A percentile compares a stretch with the other conserved stretches of the same genome.
These are phyloP conservation scores for Anableps anableps DNA, from an alignment of 2,797 vertebrate genomes.

Conservation along the genomic window DNA sequence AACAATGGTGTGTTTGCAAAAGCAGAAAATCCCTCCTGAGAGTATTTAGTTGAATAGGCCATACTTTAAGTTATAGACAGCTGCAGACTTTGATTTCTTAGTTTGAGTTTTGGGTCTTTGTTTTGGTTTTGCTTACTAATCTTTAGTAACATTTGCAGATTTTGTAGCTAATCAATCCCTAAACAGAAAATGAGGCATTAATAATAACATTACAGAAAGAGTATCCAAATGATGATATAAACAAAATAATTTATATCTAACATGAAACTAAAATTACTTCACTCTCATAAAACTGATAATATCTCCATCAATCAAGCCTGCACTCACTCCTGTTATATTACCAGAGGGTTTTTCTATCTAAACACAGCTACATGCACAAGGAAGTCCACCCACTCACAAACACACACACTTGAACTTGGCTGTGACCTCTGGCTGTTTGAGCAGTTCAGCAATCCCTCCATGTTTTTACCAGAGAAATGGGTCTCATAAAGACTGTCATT, in stretches of 20 bases:
- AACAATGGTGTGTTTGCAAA: not conserved
- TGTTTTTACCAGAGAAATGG: constrained; percentile 65
- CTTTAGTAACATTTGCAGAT: not conserved
- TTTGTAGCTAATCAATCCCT: not conserved
- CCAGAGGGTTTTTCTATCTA: constrained; percentile 54
- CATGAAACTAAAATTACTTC: constrained; percentile 18
- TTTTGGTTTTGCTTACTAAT: not conserved
- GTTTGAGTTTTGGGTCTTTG: not conserved
- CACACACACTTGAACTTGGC: constrained; percentile 48
- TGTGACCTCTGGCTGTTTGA: constrained; percentile 65
- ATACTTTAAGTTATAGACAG: not conserved
- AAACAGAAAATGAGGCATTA: not conserved
- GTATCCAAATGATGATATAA: not conserved
- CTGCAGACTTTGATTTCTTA: not conserved
- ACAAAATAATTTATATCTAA: not conserved
- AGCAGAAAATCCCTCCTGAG: constrained; percentile 23
- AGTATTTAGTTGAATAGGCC: not conserved
- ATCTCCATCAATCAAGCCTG: constrained; percentile 35
- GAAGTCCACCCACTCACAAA: constrained; percentile 31
- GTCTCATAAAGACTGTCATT: constrained; percentile 74
- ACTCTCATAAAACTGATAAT: constrained; percentile 8
- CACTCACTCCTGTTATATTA: constrained; percentile 49
- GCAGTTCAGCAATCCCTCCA: constrained; percentile 71
- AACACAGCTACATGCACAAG: constrained; percentile 51
- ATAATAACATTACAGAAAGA: not conserved